Percentiles rank a stretch among this genome's conserved stretches.
Conservation (phyloP, 2,113 vertebrate genomes). For the Lonchura striata region DNA sequence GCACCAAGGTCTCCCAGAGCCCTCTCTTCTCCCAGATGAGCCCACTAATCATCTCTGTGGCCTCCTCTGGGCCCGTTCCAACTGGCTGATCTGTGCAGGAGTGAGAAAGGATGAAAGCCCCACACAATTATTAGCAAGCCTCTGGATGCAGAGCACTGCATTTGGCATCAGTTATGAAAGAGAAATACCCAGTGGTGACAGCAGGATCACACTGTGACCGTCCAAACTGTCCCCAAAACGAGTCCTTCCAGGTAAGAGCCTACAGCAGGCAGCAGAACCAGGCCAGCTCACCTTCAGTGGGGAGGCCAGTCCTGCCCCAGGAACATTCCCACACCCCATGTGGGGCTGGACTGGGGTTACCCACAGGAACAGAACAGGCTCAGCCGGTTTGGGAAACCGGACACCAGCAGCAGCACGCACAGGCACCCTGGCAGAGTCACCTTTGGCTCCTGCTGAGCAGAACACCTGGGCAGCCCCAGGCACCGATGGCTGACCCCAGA, state of each 20-base stretch:
- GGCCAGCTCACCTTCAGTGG: fast-evolving
- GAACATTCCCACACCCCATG: background rate
- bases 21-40: background rate
- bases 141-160: background rate
- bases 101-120: background rate
- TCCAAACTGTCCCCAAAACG: background rate
- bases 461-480: background rate
- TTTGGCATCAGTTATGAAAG: background rate
- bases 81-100: background rate
- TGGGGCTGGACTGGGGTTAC: background rate
- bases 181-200: background rate
- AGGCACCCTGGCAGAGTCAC: background rate
- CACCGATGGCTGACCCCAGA: fast-evolving
- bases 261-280: background rate
- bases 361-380: background rate
- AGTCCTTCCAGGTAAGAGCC: background rate
- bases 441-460: background rate
- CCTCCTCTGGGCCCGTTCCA: background rate
- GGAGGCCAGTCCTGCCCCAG: background rate
- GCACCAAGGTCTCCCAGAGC: background rate
- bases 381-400: background rate
- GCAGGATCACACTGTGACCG: background rate
- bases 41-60: background rate
- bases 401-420: background rate
- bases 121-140: background rate